phyloP scores from a whole-genome alignment of 2,888 invertebrate species.

The Gibbula magus region DNA sequence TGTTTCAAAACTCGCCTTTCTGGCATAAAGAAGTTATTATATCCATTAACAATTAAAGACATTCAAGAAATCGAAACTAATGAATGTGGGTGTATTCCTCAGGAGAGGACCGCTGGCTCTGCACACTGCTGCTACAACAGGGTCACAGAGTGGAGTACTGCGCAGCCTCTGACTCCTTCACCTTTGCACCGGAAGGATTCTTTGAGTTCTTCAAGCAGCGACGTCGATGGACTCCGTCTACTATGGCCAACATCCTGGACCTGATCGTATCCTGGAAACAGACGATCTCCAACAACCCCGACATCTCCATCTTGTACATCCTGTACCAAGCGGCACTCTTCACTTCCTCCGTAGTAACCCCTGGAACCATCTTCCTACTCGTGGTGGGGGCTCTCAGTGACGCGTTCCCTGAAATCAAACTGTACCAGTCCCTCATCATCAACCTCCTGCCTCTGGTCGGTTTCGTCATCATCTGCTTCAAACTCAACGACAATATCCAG shows the following conservation, averaged over 20 bases:
- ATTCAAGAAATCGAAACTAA: too few species aligned
- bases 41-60: too few species aligned
- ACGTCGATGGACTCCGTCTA: slow-evolving; percentile 98
- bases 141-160: slow-evolving; percentile 98
- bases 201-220: slow-evolving; percentile 92
- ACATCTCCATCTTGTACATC: slow-evolving; percentile 66
- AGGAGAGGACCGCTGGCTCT: slow-evolving; percentile 98
- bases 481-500: slow-evolving; percentile 77
- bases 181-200: slow-evolving; percentile 90
- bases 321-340: slow-evolving; percentile 64
- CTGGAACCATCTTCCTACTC: slow-evolving; percentile 84
- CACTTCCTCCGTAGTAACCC: slow-evolving; percentile 83
- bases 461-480: slow-evolving; percentile 62
- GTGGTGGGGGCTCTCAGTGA: slow-evolving; percentile 77
- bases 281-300: slow-evolving; percentile 61
- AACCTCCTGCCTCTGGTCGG: slow-evolving; percentile 58
- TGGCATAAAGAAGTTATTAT: too few species aligned
- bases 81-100: slow-evolving; percentile 25
- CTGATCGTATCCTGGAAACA: slow-evolving; percentile 76
- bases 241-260: slow-evolving; percentile 98
- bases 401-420: slow-evolving; percentile 72
- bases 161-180: slow-evolving; percentile 98
- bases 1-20: too few species aligned
- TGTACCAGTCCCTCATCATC: slow-evolving; percentile 76
- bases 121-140: slow-evolving; percentile 93